Evolutionary conservation across 2,113 vertebrate genomes (phyloP), one percentile per base, ranked within the genome.

Genomic region (cat (Felis catus)): DNA sequence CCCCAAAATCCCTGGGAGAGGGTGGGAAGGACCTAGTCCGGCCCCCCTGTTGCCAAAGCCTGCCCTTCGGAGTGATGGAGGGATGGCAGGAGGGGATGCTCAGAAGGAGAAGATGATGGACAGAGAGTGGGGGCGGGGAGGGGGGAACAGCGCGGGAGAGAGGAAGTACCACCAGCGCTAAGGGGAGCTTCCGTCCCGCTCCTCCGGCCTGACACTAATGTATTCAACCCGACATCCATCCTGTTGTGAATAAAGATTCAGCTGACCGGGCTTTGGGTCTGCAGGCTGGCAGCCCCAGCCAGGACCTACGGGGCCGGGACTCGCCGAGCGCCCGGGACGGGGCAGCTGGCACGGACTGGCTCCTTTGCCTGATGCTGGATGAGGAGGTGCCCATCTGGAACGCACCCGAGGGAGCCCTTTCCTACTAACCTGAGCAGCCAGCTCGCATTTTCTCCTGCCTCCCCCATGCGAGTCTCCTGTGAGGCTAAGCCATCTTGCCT

Each of bases 151-250:
- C 0, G 9, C 5, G 2, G 65, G 76, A 63, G 58, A 94, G 73
- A 58, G 68, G 36, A 93, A 66, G 96, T 15, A 58, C 41, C 91
- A 48, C 29, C 25, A 23, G 92, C 91, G 89, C 91, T 68, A 80
- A 94, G 84, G 81, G 95, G 94, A 82, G 90, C 89, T 82, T 84
- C 95, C 0, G 45, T 36, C 95, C 96, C 1, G 55, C 76, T 96
- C 91, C 91, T 96, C 16, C 12, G 53, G 95, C 94, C 92, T 97
- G 97, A 98, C 97, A 95, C 73, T 97, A 94, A 97, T 96, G 79
- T 92, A 96, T 98, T 93, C 97, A 97, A 55, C 89, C 88, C 80
- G 55, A 95, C 88, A 92, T 90, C 91, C 25, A 31, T 74, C 88
- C 91, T 89, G 55, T 82, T 48, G 4, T 89, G 96, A 88, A 74